Evolutionary conservation across 2,797 vertebrate genomes (phyloP).

Genomic region (Brotula barbata): DNA sequence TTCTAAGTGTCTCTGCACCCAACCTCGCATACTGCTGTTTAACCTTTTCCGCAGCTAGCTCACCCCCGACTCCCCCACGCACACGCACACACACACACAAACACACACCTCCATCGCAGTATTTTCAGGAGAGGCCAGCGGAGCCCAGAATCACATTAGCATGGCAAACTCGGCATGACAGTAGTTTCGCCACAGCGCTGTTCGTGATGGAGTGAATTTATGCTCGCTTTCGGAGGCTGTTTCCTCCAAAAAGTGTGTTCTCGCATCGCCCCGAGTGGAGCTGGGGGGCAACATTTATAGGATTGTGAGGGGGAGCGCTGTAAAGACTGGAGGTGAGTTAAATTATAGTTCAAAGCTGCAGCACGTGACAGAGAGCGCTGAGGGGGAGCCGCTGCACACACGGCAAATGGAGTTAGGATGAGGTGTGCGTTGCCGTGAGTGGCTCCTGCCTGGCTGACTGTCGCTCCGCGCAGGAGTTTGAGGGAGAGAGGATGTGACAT

Average conservation of each 20-base stretch:
- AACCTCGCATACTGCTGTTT: constrained; percentile 14
- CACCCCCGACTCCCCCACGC: background rate
- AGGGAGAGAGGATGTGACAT: constrained; percentile 65
- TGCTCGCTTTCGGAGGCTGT: constrained; percentile 62
- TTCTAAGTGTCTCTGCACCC: constrained; percentile 20
- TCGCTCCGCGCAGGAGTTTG: constrained; percentile 64
- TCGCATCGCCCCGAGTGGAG: constrained; percentile 66
- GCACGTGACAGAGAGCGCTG: constrained; percentile 56
- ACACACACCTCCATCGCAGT: constrained; percentile 45
- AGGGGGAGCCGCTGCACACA: constrained; percentile 52
- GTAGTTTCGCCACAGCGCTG: constrained; percentile 72
- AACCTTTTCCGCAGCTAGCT: constrained; percentile 36
- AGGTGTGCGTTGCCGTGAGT: constrained; percentile 52
- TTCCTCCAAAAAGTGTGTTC: constrained; percentile 73
- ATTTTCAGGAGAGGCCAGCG: constrained; percentile 54
- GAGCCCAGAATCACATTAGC: constrained; percentile 67
- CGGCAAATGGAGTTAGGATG: constrained; percentile 48
- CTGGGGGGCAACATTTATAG: constrained; percentile 46
- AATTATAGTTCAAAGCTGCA: constrained; percentile 66
- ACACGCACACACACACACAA: constrained; percentile 33
- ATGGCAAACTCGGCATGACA: constrained; percentile 72
- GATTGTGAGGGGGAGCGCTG: constrained; percentile 52
- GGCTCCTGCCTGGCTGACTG: constrained; percentile 65
- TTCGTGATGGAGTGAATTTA: constrained; percentile 72
- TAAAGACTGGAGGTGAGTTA: constrained; percentile 64